Evolutionary conservation across 2,797 vertebrate genomes (phyloP), one percentile per base, ranked within the genome.

Genomic region (Pogoniulus pusillus): DNA sequence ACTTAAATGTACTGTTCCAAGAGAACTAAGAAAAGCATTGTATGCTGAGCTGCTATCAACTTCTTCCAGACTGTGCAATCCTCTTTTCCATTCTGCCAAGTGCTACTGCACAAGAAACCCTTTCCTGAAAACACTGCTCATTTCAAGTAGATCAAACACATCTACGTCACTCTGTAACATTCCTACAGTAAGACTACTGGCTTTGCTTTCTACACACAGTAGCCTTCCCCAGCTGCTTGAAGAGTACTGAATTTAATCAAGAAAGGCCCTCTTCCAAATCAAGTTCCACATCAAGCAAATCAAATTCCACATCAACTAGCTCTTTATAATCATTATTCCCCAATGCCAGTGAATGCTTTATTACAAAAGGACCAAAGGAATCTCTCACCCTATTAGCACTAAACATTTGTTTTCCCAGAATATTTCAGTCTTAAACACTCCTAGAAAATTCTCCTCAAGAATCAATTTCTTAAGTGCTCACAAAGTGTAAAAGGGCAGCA

Each of bases 31-130:
- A 78, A 76, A 66, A 88, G 54, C 41, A 30, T 39, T 71, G n/a
- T 76, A 68, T 47, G 57, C 74, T 71, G 68, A 88, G 65, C 74
- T 84, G 66, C 72, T 82, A 51, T 51, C 60, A 68, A 24, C 14
- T 91, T 16, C 74, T 84, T 89, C 60, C 83, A 86, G 64, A 72
- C 62, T 24, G 22, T 23, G 19, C 68, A 94, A 51, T 82, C n/a
- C 49, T 64, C 66, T 60, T 70, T 45, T 68, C 64, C 41, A 29
- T 64, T 92, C 78, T 88, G 78, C 78, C 78, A 91, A 92, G 35
- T 68, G 55, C n/a, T 81, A 55, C 87, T 94, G 81, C 64, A 74
- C 60, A 93, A 88, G 49, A 88, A 92, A 76, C 13, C 3, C 9
- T 70, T 65, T 85, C 63, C 65, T 83, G 85, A 94, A 93, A 80